Percentiles rank a stretch among this genome's conserved stretches.
Evolutionary conservation across 1,140 invertebrate species (phyloP).

Genomic region (Saccostrea cuccullata): DNA sequence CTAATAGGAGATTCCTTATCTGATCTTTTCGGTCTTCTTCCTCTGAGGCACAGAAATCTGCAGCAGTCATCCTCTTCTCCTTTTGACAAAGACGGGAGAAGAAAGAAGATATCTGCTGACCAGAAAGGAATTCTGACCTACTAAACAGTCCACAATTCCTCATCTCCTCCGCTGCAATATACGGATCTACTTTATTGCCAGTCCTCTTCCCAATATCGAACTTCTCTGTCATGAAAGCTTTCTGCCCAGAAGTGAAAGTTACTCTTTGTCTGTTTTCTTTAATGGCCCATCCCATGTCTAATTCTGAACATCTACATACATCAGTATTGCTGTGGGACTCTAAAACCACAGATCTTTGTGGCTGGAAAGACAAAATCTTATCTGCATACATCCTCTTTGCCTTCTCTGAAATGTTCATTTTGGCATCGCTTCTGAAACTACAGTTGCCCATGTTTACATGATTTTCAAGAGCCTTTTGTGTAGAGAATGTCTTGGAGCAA

Average conservation of each 20-base stretch:
- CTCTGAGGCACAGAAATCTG: no score
- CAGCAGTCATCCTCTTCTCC: no score
- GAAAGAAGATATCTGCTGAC: no score
- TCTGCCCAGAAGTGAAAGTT: background rate
- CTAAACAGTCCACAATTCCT: slow-evolving; percentile 3
- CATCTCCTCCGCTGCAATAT: slow-evolving; percentile 9
- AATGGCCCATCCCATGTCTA: background rate
- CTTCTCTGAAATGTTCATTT: background rate
- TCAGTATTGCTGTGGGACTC: background rate
- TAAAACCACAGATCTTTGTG: background rate
- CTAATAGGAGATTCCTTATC: no score
- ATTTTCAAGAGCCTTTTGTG: no score
- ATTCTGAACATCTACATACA: background rate
- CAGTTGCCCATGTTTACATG: no score
- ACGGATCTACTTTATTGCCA: slow-evolving; percentile 39
- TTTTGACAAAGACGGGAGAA: no score
- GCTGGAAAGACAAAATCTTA: background rate
- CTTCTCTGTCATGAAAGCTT: slow-evolving; percentile 13
- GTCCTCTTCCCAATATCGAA: slow-evolving; percentile 25
- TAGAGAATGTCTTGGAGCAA: no score
- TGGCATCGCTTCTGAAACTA: no score
- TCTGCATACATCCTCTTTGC: background rate
- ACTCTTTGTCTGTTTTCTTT: background rate
- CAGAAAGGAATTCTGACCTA: background rate
- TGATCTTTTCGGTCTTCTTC: no score